A percentile compares a stretch with the other conserved stretches of the same genome.
Conservation (phyloP, 1,140 invertebrate genomes). For the Micrasema minimum region DNA sequence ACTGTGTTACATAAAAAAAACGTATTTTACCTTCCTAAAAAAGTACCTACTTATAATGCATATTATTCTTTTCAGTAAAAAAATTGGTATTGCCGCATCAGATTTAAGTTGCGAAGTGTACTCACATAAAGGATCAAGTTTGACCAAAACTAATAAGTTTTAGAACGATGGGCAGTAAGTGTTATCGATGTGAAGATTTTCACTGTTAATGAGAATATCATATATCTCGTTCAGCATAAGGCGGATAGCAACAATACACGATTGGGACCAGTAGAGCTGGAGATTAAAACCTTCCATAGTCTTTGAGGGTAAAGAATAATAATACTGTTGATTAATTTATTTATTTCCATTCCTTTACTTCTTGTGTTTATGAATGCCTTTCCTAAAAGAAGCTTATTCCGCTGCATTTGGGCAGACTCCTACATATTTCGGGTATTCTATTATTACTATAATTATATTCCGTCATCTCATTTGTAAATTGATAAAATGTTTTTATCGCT, state of each 20-base stretch:
- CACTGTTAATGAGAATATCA: conserved; percentile 69
- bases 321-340: conserved; percentile 4
- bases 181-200: conserved; percentile 72
- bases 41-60: too few relatives aligned
- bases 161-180: too few relatives aligned
- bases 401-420: background rate
- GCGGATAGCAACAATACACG: conserved; percentile 71
- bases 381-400: background rate
- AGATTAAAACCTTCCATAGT: conserved; percentile 66
- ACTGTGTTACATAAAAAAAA: too few relatives aligned
- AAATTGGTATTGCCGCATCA: conserved; percentile 58
- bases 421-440: background rate
- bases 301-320: conserved; percentile 74
- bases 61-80: conserved; percentile 57
- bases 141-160: conserved; percentile 57
- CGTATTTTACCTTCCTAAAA: too few relatives aligned
- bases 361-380: background rate
- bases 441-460: background rate
- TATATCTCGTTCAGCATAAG: conserved; percentile 70
- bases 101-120: conserved; percentile 61
- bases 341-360: background rate
- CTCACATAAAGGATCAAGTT: conserved; percentile 56
- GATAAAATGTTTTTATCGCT: background rate
- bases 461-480: background rate
- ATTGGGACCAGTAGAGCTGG: conserved; percentile 74